Evolutionary conservation across 2,888 invertebrate species (phyloP).

Genomic region (Hydraecia micacea): DNA sequence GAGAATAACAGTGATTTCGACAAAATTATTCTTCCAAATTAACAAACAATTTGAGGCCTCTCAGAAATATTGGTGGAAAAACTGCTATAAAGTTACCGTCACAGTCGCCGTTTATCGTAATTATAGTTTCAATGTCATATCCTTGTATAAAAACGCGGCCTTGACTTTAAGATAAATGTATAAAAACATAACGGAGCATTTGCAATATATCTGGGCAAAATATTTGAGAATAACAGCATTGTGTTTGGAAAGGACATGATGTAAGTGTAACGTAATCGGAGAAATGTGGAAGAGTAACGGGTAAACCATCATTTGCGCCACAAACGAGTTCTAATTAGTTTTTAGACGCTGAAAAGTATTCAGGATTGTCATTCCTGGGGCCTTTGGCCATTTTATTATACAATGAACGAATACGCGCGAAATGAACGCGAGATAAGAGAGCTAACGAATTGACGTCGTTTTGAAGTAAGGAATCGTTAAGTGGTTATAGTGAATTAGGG

Average conservation of each 20-base stretch:
- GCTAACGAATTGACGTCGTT: background rate
- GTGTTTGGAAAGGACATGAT: conserved; percentile 17
- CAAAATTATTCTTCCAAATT: conserved; percentile 35
- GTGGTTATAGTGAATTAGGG: background rate
- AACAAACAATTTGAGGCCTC: conserved; percentile 36
- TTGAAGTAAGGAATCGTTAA: background rate
- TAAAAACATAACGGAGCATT: conserved; percentile 59
- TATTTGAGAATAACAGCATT: conserved; percentile 22
- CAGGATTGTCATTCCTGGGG: background rate
- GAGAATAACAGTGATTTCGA: conserved; percentile 29
- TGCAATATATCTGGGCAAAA: conserved; percentile 36
- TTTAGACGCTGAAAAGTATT: background rate
- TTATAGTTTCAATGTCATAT: conserved; percentile 60
- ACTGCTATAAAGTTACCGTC: conserved; percentile 39
- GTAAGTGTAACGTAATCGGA: conserved; percentile 7
- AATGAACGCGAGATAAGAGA: background rate
- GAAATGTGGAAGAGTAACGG: conserved; percentile 22
- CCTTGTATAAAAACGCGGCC: conserved; percentile 62
- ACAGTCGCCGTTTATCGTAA: conserved; percentile 49
- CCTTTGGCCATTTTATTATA: background rate
- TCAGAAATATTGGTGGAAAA: conserved; percentile 41
- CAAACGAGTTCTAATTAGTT: background rate
- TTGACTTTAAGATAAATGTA: conserved; percentile 61
- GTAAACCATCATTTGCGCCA: background rate
- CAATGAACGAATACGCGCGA: background rate